phyloP scores from a whole-genome alignment of 2,113 vertebrate genomes.

The Ammospiza caudacuta region DNA sequence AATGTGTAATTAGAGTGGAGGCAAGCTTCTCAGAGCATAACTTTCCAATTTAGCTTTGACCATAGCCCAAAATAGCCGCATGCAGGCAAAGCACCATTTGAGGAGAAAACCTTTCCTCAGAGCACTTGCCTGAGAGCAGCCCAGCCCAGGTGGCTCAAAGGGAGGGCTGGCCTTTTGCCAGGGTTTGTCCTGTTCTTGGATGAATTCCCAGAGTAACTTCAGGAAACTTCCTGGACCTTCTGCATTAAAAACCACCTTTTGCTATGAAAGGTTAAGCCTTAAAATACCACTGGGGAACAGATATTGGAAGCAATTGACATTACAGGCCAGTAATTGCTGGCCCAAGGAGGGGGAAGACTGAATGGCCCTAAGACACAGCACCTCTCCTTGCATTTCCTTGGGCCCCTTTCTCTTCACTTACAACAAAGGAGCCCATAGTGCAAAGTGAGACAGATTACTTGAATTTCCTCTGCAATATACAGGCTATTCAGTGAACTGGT shows the following conservation, averaged over 20 bases:
- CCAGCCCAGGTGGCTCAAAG: background rate
- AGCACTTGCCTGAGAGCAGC: background rate
- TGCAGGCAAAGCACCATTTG: background rate
- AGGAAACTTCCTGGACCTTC: conserved; percentile 7
- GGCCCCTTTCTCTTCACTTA: background rate
- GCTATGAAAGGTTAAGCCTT: background rate
- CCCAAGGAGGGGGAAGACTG: background rate
- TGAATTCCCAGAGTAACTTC: background rate
- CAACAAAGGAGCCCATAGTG: background rate
- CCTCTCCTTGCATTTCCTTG: background rate
- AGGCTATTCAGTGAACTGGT: background rate
- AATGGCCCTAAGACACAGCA: background rate
- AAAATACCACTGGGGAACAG: background rate
- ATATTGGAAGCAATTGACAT: background rate
- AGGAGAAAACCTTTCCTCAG: background rate
- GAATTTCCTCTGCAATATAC: background rate
- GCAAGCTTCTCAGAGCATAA: background rate
- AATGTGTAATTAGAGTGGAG: background rate
- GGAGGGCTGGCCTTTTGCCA: conserved; percentile 23
- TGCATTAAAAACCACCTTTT: background rate
- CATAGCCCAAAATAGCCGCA: background rate
- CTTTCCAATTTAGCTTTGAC: background rate
- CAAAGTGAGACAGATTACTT: background rate
- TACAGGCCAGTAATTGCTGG: background rate
- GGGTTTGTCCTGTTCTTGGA: background rate